Conservation (phyloP, 1,140 invertebrate genomes). For the Sycobia sp. region DNA sequence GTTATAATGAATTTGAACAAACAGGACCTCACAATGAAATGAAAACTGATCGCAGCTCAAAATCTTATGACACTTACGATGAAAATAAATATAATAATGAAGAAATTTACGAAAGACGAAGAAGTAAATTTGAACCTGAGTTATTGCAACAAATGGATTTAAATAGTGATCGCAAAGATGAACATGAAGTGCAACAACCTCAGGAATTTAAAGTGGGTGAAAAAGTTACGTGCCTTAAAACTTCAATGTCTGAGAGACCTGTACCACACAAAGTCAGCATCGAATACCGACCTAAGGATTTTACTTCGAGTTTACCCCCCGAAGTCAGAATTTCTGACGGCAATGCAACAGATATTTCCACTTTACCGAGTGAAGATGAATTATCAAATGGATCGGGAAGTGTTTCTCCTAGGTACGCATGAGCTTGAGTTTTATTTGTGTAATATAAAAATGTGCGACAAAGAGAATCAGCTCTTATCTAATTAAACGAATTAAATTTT, state of each 20-base stretch:
- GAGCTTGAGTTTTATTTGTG: too few species aligned
- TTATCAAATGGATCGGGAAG: slow-evolving; percentile 64
- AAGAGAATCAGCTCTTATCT: too few species aligned
- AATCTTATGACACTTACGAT: slow-evolving; percentile 46
- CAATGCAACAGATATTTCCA: slow-evolving; percentile 62
- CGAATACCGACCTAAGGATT: slow-evolving; percentile 60
- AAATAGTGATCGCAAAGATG: slow-evolving; percentile 37
- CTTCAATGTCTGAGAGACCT: slow-evolving; percentile 53
- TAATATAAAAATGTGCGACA: too few species aligned
- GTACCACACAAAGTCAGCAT: slow-evolving; percentile 60
- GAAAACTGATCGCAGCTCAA: slow-evolving; percentile 44
- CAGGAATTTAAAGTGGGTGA: slow-evolving; percentile 65
- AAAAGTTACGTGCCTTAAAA: slow-evolving; percentile 62
- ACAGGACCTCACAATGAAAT: slow-evolving; percentile 43
- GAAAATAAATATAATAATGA: slow-evolving; percentile 38
- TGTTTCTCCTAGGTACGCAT: slow-evolving; percentile 58
- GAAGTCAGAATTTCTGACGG: slow-evolving; percentile 59
- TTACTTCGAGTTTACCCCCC: slow-evolving; percentile 52
- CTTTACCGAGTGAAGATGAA: slow-evolving; percentile 65
- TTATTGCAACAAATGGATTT: slow-evolving; percentile 33
- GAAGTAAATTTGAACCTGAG: slow-evolving; percentile 50
- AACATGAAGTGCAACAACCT: slow-evolving; percentile 41
- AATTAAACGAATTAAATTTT: too few species aligned
- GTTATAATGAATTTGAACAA: slow-evolving; percentile 50
- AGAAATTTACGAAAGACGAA: slow-evolving; percentile 48